Evolutionary conservation across 2,113 vertebrate species (phyloP).

Genomic region (Onychostoma macrolepis): DNA sequence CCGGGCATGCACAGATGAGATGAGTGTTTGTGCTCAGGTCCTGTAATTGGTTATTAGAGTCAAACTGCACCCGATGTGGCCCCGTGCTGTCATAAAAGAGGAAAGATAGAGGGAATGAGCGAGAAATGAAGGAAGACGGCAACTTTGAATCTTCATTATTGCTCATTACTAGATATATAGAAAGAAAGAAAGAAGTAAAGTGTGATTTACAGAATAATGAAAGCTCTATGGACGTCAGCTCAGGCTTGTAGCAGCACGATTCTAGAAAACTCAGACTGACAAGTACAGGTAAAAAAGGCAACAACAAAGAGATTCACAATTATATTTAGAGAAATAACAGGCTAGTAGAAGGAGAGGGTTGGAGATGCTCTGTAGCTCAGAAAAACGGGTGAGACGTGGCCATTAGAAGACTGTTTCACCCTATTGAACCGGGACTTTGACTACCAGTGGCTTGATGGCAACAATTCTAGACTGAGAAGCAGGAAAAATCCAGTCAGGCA

Average conservation of each 20-base stretch:
- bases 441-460: neutral
- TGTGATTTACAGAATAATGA: slow-evolving; percentile 14
- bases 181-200: neutral
- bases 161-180: slow-evolving; percentile 15
- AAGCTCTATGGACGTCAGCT: neutral
- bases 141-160: slow-evolving; percentile 31
- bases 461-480: neutral
- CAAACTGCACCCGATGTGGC: slow-evolving; percentile 20
- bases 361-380: too few species aligned
- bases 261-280: too few species aligned
- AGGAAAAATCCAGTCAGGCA: neutral
- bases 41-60: slow-evolving; percentile 57
- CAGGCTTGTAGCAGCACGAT: too few species aligned
- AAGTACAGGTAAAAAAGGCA: neutral
- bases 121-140: slow-evolving; percentile 13
- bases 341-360: neutral
- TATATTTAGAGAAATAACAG: neutral
- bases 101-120: slow-evolving; percentile 3
- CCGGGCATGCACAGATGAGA: slow-evolving; percentile 26
- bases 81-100: slow-evolving; percentile 19
- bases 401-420: neutral
- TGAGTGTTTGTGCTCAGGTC: slow-evolving; percentile 36
- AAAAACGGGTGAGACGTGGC: neutral
- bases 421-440: neutral
- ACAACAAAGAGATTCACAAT: neutral